Evolutionary conservation across 2,113 vertebrate species (phyloP).

Genomic region (Oenanthe oenanthe): DNA sequence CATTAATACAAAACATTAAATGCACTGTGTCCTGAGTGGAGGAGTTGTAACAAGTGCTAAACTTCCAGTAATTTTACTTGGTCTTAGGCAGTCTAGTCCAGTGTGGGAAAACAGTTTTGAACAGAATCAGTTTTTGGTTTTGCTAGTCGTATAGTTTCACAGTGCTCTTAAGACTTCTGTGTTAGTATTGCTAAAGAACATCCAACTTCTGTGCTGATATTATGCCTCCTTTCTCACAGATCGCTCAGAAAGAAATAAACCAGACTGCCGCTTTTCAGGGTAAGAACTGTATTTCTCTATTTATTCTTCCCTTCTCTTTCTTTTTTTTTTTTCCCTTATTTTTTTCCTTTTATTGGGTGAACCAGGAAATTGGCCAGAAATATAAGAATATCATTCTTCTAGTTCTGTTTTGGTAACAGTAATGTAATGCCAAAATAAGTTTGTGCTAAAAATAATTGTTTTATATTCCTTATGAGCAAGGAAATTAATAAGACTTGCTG

Average conservation of each 20-base stretch:
- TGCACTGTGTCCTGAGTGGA: conserved; percentile 25
- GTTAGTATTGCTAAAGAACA: conserved; percentile 26
- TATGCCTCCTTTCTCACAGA: conserved; percentile 79
- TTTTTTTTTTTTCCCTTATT: background rate
- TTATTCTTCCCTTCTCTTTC: background rate
- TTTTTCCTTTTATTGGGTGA: background rate
- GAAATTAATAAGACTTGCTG: background rate
- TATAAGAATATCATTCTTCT: background rate
- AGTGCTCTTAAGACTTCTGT: conserved; percentile 13
- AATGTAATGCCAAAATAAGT: background rate
- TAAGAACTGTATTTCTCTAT: conserved; percentile 69
- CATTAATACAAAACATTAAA: conserved; percentile 50
- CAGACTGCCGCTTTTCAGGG: conserved; percentile 84
- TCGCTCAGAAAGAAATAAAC: conserved; percentile 85
- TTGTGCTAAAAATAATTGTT: background rate
- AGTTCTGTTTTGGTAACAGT: background rate
- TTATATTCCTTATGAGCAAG: background rate
- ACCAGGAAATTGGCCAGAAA: background rate
- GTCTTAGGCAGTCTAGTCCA: background rate
- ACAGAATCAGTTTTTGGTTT: conserved; percentile 19
- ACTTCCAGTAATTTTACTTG: conserved; percentile 7
- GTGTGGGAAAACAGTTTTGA: conserved; percentile 5
- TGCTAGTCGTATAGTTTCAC: background rate
- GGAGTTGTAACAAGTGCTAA: conserved; percentile 19
- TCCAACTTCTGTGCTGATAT: conserved; percentile 54